phyloP scores from a whole-genome alignment of 2,888 invertebrate species.

The Conus canariensis region DNA sequence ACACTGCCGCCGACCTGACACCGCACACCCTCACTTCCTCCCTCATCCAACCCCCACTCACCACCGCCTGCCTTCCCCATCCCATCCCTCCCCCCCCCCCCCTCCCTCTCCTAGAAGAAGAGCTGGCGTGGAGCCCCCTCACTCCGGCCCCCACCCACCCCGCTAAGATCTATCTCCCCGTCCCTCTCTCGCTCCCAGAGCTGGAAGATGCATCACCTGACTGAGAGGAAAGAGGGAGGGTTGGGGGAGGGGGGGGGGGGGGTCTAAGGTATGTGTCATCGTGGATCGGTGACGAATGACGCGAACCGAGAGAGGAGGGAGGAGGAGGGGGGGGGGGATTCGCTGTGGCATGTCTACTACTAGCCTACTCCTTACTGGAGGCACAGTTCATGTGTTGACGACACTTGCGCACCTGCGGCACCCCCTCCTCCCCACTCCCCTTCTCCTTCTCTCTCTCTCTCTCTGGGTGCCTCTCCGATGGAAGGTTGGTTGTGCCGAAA shows the following conservation, averaged over 20 bases:
- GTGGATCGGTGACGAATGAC: conserved; percentile 19
- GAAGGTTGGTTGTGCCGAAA: background rate
- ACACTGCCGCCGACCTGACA: too few relatives aligned
- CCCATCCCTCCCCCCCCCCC: too few relatives aligned
- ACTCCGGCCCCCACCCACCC: background rate
- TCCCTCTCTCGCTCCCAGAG: too few relatives aligned
- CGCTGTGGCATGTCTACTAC: background rate
- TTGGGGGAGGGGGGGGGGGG: background rate
- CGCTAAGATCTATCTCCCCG: background rate
- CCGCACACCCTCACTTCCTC: background rate
- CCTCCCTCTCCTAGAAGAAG: too few relatives aligned
- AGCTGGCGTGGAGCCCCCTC: too few relatives aligned
- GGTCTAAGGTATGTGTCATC: background rate
- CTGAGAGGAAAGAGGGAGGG: background rate
- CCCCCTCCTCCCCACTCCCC: background rate
- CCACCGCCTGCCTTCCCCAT: too few relatives aligned
- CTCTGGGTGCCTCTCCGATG: too few relatives aligned
- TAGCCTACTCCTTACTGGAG: background rate
- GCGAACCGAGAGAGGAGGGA: background rate
- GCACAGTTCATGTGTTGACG: background rate
- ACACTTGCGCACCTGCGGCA: background rate
- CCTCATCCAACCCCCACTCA: background rate
- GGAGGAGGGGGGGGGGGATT: background rate
- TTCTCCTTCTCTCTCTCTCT: too few relatives aligned
- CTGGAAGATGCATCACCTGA: background rate